Evolutionary conservation across 2,113 vertebrate genomes (phyloP).

Genomic region (Polypterus bichir): DNA sequence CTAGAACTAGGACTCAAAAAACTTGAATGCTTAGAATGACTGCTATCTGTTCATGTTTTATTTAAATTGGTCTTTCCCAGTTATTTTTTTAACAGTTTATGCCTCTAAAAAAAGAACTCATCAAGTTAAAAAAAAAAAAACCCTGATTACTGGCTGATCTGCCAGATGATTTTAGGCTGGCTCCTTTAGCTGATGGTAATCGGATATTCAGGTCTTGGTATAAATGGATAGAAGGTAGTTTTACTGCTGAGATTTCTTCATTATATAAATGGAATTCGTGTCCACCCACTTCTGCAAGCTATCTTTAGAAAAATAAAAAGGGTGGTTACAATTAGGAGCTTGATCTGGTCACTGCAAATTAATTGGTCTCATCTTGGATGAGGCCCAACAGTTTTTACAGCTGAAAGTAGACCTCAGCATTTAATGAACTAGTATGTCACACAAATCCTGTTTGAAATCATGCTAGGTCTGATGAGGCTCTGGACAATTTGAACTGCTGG

Average conservation of each 20-base stretch:
- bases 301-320: not conserved
- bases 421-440: conserved; percentile 6
- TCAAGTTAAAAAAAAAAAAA: too few relatives aligned
- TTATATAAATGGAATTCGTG: not conserved
- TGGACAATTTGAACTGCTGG: not conserved
- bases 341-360: conserved; percentile 10
- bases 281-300: not conserved
- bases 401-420: not conserved
- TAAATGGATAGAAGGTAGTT: conserved; percentile 1
- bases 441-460: not conserved
- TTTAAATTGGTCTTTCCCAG: too few relatives aligned
- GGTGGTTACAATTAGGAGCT: not conserved
- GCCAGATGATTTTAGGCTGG: too few relatives aligned
- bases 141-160: too few relatives aligned
- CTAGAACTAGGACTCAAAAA: too few relatives aligned
- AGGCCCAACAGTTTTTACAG: conserved; percentile 1
- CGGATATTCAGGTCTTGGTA: not conserved
- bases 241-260: not conserved
- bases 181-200: not conserved
- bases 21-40: too few relatives aligned
- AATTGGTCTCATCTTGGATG: conserved; percentile 11
- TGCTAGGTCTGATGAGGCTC: not conserved
- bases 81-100: too few relatives aligned
- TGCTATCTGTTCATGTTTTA: too few relatives aligned
- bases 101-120: too few relatives aligned